Evolutionary conservation across 2,797 vertebrate species (phyloP).

Genomic region (Acipenser ruthenus): DNA sequence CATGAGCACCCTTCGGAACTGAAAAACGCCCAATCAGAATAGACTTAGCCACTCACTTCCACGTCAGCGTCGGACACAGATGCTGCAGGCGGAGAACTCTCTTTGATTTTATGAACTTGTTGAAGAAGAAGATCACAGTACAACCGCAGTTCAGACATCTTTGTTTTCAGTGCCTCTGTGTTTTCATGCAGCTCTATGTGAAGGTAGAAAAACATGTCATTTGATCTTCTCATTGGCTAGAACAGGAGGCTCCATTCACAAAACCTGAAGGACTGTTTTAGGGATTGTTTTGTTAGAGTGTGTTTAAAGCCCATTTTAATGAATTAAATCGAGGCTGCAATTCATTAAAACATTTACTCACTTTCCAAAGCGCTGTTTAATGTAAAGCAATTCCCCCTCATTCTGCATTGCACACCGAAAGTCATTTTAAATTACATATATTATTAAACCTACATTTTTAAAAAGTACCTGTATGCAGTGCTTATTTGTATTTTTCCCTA

Average conservation of each 20-base stretch:
- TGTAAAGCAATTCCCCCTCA: not conserved
- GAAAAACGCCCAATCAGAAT: too few species aligned
- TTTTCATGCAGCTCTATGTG: slow-evolving; percentile 86
- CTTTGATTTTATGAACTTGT: slow-evolving; percentile 92
- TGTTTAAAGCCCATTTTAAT: too few species aligned
- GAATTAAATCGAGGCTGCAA: too few species aligned
- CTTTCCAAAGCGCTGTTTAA: not conserved
- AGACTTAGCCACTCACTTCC: slow-evolving; percentile 23
- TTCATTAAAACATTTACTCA: not conserved
- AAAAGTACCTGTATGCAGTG: too few species aligned
- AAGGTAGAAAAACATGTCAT: slow-evolving; percentile 15
- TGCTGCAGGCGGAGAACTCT: slow-evolving; percentile 52
- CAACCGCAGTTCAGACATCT: slow-evolving; percentile 93
- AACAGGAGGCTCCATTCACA: not conserved
- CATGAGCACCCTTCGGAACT: too few species aligned
- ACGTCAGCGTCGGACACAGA: slow-evolving; percentile 34
- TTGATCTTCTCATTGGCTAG: not conserved
- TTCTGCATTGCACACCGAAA: not conserved
- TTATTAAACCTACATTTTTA: too few species aligned
- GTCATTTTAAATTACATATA: not conserved
- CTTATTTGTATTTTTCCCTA: too few species aligned
- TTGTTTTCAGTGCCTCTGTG: slow-evolving; percentile 87
- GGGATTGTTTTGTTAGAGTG: too few species aligned
- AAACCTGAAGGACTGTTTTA: not conserved
- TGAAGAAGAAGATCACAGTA: slow-evolving; percentile 97